phyloP scores from a whole-genome alignment of 2,113 vertebrate species.

The Alligator sinensis region DNA sequence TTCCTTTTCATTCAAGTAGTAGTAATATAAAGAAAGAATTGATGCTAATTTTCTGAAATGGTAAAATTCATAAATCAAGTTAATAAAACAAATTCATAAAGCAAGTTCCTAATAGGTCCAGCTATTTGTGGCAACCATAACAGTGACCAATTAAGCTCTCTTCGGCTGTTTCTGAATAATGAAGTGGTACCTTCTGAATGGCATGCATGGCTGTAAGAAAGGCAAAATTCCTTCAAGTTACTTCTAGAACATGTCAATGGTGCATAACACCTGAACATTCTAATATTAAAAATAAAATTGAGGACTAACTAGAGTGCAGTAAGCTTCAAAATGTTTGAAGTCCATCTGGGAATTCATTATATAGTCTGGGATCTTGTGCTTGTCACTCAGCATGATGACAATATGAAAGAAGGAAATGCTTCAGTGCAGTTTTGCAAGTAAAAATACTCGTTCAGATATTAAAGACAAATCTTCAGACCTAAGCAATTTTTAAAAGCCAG shows the following conservation, averaged over 20 bases:
- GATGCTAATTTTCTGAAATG: not conserved
- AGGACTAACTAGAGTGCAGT: not conserved
- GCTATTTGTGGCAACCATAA: not conserved
- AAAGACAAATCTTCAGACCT: not conserved
- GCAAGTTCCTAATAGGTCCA: not conserved
- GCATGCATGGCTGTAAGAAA: not conserved
- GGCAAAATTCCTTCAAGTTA: not conserved
- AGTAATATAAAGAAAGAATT: not conserved
- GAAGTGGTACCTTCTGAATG: not conserved
- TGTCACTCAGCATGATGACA: fast-evolving
- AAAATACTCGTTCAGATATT: not conserved
- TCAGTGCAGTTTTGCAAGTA: not conserved
- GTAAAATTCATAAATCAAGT: not conserved
- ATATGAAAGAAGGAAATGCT: not conserved
- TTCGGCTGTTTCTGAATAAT: not conserved
- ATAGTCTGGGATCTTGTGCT: not conserved
- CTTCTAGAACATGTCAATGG: not conserved
- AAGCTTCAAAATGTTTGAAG: not conserved
- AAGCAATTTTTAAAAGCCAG: not conserved
- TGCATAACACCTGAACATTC: not conserved
- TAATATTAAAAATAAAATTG: not conserved
- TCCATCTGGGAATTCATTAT: not conserved
- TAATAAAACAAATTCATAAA: not conserved
- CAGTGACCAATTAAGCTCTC: not conserved
- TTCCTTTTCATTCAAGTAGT: not conserved